Evolutionary conservation across 37 sponge, comb jelly and placozoan genomes (phyloP).

Genomic region (Mnemiopsis leidyi): DNA sequence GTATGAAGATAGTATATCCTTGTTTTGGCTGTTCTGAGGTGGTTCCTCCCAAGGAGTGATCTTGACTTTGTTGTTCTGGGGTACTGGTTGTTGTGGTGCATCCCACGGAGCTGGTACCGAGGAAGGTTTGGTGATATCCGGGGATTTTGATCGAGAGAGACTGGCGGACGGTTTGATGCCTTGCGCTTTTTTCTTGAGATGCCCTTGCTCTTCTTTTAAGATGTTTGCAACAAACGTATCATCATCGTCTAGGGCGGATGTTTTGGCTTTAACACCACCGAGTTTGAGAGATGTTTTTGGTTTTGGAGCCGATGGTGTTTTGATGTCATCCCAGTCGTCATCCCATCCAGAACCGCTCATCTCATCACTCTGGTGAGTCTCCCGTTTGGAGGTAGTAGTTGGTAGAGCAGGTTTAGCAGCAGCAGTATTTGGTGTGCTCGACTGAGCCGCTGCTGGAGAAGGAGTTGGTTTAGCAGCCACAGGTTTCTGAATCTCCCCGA

Average conservation of each 20-base stretch:
- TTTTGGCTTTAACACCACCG: slow-evolving; percentile 2
- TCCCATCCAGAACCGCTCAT: background rate
- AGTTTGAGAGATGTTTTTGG: background rate
- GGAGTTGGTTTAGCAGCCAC: background rate
- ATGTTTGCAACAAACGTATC: background rate
- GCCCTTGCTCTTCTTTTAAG: background rate
- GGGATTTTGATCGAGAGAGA: background rate
- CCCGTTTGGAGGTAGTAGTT: background rate
- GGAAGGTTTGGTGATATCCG: background rate
- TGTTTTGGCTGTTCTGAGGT: background rate
- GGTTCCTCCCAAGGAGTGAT: background rate
- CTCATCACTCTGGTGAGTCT: too few species aligned
- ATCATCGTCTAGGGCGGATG: background rate
- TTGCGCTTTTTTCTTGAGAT: background rate
- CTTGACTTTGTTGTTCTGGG: background rate
- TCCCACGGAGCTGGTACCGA: background rate
- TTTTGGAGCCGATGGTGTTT: background rate
- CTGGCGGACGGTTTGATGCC: background rate
- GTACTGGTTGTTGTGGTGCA: too few species aligned
- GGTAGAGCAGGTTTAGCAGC: background rate
- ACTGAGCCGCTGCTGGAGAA: background rate
- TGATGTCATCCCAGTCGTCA: background rate
- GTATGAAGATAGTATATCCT: background rate
- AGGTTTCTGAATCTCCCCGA: slow-evolving; percentile 37
- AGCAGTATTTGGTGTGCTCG: background rate